phyloP scores from a whole-genome alignment of 2,888 invertebrate species.

The Caenorhabditis sp. region DNA sequence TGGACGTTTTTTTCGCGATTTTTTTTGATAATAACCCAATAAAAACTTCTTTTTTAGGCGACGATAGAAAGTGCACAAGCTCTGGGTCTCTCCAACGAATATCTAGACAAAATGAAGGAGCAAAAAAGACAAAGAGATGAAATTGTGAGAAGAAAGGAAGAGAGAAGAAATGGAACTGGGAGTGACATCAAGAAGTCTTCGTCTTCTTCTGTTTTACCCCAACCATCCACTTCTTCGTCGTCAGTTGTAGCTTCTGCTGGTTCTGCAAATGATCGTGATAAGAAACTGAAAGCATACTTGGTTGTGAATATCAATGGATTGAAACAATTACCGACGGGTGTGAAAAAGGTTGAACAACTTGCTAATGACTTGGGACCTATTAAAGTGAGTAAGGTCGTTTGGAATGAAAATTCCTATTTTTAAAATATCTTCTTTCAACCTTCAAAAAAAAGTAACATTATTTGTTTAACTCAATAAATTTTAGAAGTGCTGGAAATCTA shows the following conservation, averaged over 20 bases:
- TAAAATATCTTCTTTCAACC: too few species aligned
- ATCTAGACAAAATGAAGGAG: conserved; percentile 65
- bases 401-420: too few species aligned
- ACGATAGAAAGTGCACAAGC: conserved; percentile 63
- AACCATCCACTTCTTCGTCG: neutral
- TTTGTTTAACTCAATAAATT: conserved; percentile 18
- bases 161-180: conserved; percentile 27
- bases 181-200: neutral
- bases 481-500: conserved; percentile 64
- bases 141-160: conserved; percentile 54
- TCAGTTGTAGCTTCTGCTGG: neutral
- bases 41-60: conserved; percentile 9
- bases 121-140: conserved; percentile 65
- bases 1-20: too few species aligned
- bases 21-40: too few species aligned
- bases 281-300: conserved; percentile 57
- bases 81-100: conserved; percentile 66
- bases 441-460: too few species aligned
- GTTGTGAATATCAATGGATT: conserved; percentile 61
- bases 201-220: neutral
- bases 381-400: conserved; percentile 39
- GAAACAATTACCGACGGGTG: conserved; percentile 47
- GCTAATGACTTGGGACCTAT: conserved; percentile 53
- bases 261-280: conserved; percentile 14
- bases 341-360: conserved; percentile 44